phyloP scores from a whole-genome alignment of 2,797 vertebrate genomes.

The Pelodytes ibericus region DNA sequence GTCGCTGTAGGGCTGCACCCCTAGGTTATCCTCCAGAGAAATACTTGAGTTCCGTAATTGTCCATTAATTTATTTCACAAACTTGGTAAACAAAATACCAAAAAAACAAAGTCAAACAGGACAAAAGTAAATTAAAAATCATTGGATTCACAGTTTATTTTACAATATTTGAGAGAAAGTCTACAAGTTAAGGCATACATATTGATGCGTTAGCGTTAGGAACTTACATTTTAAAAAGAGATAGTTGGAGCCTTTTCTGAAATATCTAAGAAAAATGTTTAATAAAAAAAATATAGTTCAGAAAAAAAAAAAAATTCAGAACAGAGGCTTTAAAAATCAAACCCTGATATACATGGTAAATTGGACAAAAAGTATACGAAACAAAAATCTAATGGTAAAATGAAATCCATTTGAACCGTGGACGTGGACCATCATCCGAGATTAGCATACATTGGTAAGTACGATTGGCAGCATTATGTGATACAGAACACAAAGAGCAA shows the following conservation, averaged over 20 bases:
- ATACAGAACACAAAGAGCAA: constrained; percentile 70
- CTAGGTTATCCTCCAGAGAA: too few relatives aligned
- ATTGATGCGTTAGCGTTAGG: constrained; percentile 80
- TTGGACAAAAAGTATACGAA: constrained; percentile 83
- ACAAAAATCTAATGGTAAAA: constrained; percentile 77
- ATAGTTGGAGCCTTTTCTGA: constrained; percentile 72
- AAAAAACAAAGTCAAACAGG: constrained; percentile 31
- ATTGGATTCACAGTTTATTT: constrained; percentile 75
- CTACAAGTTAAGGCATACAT: constrained; percentile 95
- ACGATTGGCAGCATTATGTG: constrained; percentile 69
- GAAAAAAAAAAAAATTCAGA: constrained; percentile 74
- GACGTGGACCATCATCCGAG: constrained; percentile 70
- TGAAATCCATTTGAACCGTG: constrained; percentile 71
- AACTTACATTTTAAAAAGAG: constrained; percentile 79
- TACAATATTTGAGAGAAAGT: constrained; percentile 81
- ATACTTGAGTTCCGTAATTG: too few relatives aligned
- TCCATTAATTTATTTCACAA: too few relatives aligned
- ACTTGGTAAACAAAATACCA: neutral
- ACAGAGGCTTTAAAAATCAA: constrained; percentile 66
- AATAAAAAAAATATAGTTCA: constrained; percentile 67
- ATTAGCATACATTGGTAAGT: constrained; percentile 71
- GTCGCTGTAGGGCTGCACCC: too few relatives aligned
- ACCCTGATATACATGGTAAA: constrained; percentile 68
- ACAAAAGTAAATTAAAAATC: constrained; percentile 69
- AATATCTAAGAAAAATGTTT: constrained; percentile 75